Conservation (phyloP, 2,888 invertebrate genomes). For the Lordiphosa andalusiaca region DNA sequence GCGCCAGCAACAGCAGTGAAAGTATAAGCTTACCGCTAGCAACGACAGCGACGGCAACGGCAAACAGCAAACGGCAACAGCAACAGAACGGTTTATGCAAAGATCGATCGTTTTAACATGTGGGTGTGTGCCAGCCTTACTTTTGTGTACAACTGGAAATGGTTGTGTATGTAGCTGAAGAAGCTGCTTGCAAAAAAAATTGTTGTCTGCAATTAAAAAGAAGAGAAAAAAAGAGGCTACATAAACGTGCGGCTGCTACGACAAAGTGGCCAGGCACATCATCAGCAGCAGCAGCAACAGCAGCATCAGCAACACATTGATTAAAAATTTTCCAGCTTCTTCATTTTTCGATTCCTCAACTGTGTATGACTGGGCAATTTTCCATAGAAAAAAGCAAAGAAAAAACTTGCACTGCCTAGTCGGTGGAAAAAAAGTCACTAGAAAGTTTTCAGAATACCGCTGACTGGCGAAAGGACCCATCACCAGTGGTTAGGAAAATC, state of each 20-base stretch:
- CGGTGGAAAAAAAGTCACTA: too few species aligned
- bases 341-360: constrained; percentile 32
- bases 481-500: too few species aligned
- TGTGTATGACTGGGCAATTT: constrained; percentile 38
- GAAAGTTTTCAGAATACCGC: too few species aligned
- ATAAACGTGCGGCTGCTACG: constrained; percentile 64
- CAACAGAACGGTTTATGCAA: constrained; percentile 26
- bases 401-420: constrained; percentile 23
- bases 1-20: constrained; percentile 53
- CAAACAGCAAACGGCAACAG: constrained; percentile 19
- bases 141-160: constrained; percentile 35
- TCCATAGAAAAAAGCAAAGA: constrained; percentile 41
- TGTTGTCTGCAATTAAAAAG: constrained; percentile 74
- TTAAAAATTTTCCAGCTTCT: constrained; percentile 58
- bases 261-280: constrained; percentile 32
- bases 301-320: constrained; percentile 58
- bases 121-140: constrained; percentile 35
- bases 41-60: constrained; percentile 35
- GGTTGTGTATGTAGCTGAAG: constrained; percentile 10
- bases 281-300: constrained; percentile 10
- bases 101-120: constrained; percentile 29
- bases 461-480: too few species aligned
- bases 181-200: constrained; percentile 41
- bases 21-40: constrained; percentile 64
- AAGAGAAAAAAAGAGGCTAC: constrained; percentile 75